A percentile compares a stretch with the other conserved stretches of the same genome.
Evolutionary conservation across 1,140 invertebrate species (phyloP).

Genomic region (Papilio aristodemus): DNA sequence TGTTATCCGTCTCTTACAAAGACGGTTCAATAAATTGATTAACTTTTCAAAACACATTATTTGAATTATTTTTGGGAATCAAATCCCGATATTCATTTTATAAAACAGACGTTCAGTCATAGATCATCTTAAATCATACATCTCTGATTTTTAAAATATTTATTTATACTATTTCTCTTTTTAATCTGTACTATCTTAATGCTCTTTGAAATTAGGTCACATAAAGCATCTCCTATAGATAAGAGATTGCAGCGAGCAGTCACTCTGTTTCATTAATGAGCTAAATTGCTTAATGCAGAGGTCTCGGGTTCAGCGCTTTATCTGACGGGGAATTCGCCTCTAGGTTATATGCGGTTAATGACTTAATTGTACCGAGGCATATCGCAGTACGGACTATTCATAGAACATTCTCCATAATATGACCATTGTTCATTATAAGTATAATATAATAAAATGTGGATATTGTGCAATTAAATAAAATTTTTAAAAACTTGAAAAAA

Average conservation of each 20-base stretch:
- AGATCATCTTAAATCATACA: too few species aligned
- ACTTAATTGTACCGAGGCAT: conserved; percentile 43
- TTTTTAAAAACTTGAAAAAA: too few species aligned
- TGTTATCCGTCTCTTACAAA: too few species aligned
- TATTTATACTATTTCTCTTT: neutral
- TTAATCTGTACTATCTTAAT: conserved; percentile 14
- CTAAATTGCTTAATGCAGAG: conserved; percentile 70
- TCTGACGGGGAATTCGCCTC: conserved; percentile 50
- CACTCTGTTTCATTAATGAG: conserved; percentile 50
- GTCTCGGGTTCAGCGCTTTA: conserved; percentile 61
- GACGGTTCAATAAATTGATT: too few species aligned
- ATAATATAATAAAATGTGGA: too few species aligned
- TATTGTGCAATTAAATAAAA: neutral
- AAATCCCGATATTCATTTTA: too few species aligned
- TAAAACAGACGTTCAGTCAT: too few species aligned
- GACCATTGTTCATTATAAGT: too few species aligned
- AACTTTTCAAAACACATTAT: too few species aligned
- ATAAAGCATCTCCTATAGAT: conserved; percentile 40
- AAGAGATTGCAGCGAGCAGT: conserved; percentile 47
- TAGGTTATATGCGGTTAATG: conserved; percentile 32
- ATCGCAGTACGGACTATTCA: conserved; percentile 15
- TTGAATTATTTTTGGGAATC: too few species aligned
- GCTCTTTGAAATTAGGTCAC: conserved; percentile 42
- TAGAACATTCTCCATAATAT: neutral
- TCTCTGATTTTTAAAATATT: neutral